phyloP scores from a whole-genome alignment of 2,888 invertebrate species.

The Cosmopolites sordidus region DNA sequence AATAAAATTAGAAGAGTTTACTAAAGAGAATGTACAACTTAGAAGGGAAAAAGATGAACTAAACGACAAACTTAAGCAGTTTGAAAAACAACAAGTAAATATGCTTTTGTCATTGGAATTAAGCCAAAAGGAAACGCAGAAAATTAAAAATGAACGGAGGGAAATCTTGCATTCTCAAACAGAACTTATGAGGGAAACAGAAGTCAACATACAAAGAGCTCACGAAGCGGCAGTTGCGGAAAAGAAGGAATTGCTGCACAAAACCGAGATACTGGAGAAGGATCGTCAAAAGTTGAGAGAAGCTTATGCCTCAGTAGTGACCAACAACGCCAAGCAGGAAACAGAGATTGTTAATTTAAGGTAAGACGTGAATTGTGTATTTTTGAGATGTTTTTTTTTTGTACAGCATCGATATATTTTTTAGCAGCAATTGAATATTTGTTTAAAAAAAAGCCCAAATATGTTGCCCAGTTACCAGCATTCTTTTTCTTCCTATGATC shows the following conservation, averaged over 20 bases:
- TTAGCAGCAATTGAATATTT: too few species aligned
- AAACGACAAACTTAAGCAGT: not conserved
- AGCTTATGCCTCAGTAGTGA: conserved; percentile 40
- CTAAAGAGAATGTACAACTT: conserved; percentile 1
- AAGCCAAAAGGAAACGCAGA: conserved; percentile 33
- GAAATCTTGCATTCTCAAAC: conserved; percentile 36
- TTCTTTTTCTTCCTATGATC: too few species aligned
- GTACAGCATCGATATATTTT: not conserved
- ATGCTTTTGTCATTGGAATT: conserved; percentile 24
- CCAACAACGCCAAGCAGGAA: conserved; percentile 41
- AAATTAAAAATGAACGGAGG: conserved; percentile 34
- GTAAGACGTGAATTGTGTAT: too few species aligned
- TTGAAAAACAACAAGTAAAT: not conserved
- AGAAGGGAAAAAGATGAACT: conserved; percentile 25
- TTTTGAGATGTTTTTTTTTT: not conserved
- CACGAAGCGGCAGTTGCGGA: conserved; percentile 35
- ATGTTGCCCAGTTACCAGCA: too few species aligned
- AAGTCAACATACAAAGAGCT: conserved; percentile 34
- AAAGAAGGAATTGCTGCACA: conserved; percentile 34
- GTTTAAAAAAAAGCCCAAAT: too few species aligned
- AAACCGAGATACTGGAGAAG: conserved; percentile 31
- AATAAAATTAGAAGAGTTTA: not conserved
- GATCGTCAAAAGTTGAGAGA: conserved; percentile 37
- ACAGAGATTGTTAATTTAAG: conserved; percentile 39
- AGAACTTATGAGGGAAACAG: conserved; percentile 37